Percentiles rank a stretch among this genome's conserved stretches.
Conservation (phyloP, 2,797 vertebrate genomes). For the Schizothorax lantsangensis region DNA sequence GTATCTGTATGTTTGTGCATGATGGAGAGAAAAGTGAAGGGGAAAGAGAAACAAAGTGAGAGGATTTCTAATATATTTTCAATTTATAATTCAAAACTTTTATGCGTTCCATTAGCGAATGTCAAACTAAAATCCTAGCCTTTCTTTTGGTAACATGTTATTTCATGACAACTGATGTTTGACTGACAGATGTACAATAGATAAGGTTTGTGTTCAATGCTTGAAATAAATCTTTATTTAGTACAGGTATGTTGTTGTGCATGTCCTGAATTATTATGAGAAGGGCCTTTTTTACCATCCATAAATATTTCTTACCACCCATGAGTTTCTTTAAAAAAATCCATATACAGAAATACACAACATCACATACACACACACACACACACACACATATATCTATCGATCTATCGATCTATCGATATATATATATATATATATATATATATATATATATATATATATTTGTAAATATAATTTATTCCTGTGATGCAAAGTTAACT, state of each 20-base stretch:
- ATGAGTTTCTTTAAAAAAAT: not conserved
- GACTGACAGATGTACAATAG: slow-evolving; percentile 66
- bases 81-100: not conserved
- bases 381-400: too few species aligned
- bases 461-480: not conserved
- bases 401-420: too few species aligned
- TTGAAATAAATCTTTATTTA: not conserved
- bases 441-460: not conserved
- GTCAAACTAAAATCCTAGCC: not conserved
- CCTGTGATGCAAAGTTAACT: not conserved
- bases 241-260: not conserved
- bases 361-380: too few species aligned
- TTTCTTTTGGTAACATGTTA: not conserved
- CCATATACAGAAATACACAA: not conserved
- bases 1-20: not conserved
- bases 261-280: not conserved
- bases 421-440: too few species aligned
- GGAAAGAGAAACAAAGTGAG: too few species aligned
- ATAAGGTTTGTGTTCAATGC: not conserved
- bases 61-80: not conserved
- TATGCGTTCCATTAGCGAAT: not conserved
- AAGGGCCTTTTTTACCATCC: not conserved
- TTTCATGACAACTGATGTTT: slow-evolving; percentile 54
- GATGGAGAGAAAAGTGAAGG: not conserved
- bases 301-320: not conserved